A percentile compares a stretch with the other conserved stretches of the same genome.
These are phyloP conservation scores for Microctenopoma steveboyesi DNA, from an alignment of 2,797 vertebrate species.

Conservation along the genomic window DNA sequence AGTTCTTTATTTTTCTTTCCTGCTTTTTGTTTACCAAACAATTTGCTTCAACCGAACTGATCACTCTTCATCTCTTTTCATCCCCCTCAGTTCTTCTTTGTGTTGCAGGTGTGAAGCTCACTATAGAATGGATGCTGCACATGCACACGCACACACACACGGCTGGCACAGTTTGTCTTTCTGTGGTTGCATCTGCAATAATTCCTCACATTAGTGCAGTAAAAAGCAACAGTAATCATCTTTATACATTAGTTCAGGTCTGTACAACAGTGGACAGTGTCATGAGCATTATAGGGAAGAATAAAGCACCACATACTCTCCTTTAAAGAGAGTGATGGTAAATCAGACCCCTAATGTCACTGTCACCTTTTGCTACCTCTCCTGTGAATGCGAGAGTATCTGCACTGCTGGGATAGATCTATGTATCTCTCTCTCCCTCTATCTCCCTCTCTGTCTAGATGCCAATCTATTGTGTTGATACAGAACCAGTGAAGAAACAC, in stretches of 20 bases:
- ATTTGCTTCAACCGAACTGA: too few relatives aligned
- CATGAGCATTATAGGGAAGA: background rate
- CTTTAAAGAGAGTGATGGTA: background rate
- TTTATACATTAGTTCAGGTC: background rate
- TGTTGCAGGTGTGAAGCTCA: background rate
- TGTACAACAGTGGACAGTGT: background rate
- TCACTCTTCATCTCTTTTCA: too few relatives aligned
- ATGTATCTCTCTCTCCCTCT: background rate
- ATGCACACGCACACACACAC: too few relatives aligned
- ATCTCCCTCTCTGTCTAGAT: background rate
- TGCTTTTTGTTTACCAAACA: too few relatives aligned
- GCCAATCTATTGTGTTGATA: background rate
- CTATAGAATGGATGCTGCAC: background rate
- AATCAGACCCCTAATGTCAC: conserved; percentile 3
- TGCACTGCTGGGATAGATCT: conserved; percentile 23
- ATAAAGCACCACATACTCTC: too few relatives aligned
- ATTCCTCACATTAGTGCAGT: background rate
- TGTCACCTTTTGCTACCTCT: conserved; percentile 29
- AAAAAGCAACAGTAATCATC: background rate
- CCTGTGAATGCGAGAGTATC: conserved; percentile 5
- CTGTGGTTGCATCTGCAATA: background rate
- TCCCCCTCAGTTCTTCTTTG: background rate
- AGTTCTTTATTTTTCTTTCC: too few relatives aligned
- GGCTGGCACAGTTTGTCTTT: background rate
- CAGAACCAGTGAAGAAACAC: background rate